phyloP scores from a whole-genome alignment of 1,140 invertebrate species.

The Drusus annulatus region DNA sequence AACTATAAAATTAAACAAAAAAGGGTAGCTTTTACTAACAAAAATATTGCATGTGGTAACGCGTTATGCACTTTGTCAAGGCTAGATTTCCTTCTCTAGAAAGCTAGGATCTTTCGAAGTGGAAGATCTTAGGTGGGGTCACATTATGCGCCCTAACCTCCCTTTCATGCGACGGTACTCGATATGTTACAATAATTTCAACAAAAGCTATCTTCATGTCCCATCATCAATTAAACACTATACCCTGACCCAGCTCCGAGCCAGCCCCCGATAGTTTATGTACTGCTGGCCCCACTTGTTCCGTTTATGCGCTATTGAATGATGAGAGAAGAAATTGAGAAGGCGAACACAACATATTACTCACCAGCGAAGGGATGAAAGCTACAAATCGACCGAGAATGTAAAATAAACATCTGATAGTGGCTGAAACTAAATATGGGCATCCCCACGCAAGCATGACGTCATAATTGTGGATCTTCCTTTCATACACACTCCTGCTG shows the following conservation, averaged over 20 bases:
- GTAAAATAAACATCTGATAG: not conserved
- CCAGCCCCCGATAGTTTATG: not conserved
- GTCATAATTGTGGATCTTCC: not conserved
- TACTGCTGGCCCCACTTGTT: not conserved
- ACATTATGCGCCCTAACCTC: not conserved
- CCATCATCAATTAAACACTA: conserved; percentile 12
- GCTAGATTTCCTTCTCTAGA: too few species aligned
- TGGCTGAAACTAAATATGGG: conserved; percentile 4
- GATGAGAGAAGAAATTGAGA: conserved; percentile 28
- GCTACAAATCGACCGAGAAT: conserved; percentile 5
- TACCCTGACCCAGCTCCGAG: too few species aligned
- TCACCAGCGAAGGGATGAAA: not conserved
- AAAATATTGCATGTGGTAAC: too few species aligned
- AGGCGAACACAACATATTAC: conserved; percentile 31
- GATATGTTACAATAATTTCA: not conserved
- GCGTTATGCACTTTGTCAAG: too few species aligned
- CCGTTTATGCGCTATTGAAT: not conserved
- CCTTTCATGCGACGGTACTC: not conserved
- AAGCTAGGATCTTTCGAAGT: not conserved
- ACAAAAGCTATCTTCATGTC: not conserved
- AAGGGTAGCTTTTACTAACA: too few species aligned
- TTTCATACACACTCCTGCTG: too few species aligned
- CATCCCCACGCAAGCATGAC: not conserved
- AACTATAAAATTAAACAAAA: too few species aligned
- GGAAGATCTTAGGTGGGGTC: not conserved